Evolutionary conservation across 2,888 invertebrate species (phyloP), one percentile per base, ranked within the genome.

Genomic region (Cryptops parisi): DNA sequence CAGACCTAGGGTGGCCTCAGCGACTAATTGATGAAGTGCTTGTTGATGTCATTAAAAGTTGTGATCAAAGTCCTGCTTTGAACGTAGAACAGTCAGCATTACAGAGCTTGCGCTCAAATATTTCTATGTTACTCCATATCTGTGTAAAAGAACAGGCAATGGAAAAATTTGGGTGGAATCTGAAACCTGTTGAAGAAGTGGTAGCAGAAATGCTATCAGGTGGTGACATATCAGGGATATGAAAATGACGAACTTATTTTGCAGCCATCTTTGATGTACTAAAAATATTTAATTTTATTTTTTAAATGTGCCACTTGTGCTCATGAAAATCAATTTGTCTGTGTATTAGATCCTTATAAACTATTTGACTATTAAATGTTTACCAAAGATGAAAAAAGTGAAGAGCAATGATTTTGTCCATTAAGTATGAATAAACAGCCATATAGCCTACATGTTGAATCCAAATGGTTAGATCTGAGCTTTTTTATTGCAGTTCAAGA

Each of bases 71-170:
- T 1, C 53, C 58, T 3, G 26, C 49, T 33, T 25, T 44, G 4
- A 51, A 55, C 23, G 33, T 24, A 2, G n/a, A 50, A 2, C 26
- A 19, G 17, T 51, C 55, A 3, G 55, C 53, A 12, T 41, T 58
- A 3, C 53, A 54, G 12, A 39, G 46, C 23, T 26, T 58, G 1
- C 46, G 57, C 6, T 49, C 48, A 51, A 58, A 58, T 38, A 57
- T 58, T 21, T 40, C 25, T 17, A 55, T 49, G 15, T 33, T 58
- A 19, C 52, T 58, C 38, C 50, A 53, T 12, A 39, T 54, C 15
- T 55, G 55, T 33, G 17, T 58, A 12, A 55, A 58, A 49, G 58
- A 57, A 19, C 53, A 57, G 33, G 45, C 57, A 39, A 55, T 58
- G 55, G 54, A 53, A 38, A 45, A 51, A 49, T 53, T 58, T 27